These are phyloP conservation scores for Rhogogaster chlorosoma DNA, from an alignment of 2,888 invertebrate genomes.

Conservation along the genomic window DNA sequence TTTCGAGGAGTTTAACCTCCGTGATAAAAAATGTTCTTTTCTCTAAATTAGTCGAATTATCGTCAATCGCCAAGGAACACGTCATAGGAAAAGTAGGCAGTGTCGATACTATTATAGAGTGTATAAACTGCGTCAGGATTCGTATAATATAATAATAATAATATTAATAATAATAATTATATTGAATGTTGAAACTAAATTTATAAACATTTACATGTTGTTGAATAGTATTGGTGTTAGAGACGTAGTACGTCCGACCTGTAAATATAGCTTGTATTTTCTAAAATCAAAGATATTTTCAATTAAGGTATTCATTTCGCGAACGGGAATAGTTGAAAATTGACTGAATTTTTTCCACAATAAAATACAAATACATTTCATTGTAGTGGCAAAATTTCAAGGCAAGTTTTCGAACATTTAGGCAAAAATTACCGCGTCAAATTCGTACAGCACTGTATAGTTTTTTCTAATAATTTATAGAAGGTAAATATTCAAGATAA, in stretches of 20 bases:
- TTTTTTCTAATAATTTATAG: too few species aligned
- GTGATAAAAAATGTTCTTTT: not conserved
- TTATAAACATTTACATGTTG: slow-evolving; percentile 65
- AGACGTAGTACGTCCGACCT: slow-evolving; percentile 30
- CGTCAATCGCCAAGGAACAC: not conserved
- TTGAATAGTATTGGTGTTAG: slow-evolving; percentile 64
- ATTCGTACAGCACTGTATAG: too few species aligned
- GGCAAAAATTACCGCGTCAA: too few species aligned
- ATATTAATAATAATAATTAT: slow-evolving; percentile 20
- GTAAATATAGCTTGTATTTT: slow-evolving; percentile 48
- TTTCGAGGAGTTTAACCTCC: not conserved
- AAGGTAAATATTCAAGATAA: too few species aligned
- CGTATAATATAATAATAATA: not conserved
- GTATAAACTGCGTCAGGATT: not conserved
- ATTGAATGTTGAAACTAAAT: slow-evolving; percentile 52
- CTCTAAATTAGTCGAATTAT: not conserved
- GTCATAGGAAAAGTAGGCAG: slow-evolving; percentile 16
- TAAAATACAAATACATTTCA: too few species aligned
- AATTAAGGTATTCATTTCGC: not conserved
- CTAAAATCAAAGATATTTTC: slow-evolving; percentile 36
- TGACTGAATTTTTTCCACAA: too few species aligned
- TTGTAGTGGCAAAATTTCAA: too few species aligned
- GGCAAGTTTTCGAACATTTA: too few species aligned
- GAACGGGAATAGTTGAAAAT: too few species aligned
- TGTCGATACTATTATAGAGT: not conserved